Conservation (phyloP, 2,113 vertebrate species). For the Cyanoderma ruficeps region DNA sequence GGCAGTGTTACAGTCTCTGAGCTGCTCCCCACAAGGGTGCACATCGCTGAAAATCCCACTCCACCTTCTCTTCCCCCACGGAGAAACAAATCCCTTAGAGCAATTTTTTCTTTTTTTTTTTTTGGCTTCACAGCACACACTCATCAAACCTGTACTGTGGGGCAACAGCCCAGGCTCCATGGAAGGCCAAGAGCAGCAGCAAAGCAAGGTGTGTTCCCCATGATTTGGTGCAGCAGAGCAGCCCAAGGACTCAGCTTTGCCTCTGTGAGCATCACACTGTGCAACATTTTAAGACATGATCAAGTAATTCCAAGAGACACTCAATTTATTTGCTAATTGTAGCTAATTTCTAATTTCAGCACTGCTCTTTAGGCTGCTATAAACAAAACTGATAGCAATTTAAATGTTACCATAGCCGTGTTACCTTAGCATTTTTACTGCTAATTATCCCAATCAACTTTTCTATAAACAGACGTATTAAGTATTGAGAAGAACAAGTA, state of each 20-base stretch:
- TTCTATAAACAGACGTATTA: constrained; percentile 57
- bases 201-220: neutral
- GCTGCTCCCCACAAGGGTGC: neutral
- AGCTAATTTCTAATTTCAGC: constrained; percentile 65
- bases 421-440: constrained; percentile 36
- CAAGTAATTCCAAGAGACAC: constrained; percentile 58
- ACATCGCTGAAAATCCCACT: neutral
- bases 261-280: neutral
- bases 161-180: neutral
- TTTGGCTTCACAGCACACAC: neutral
- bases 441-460: constrained; percentile 67
- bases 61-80: accelerated
- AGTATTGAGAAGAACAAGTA: constrained; percentile 17
- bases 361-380: constrained; percentile 56
- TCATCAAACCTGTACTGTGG: neutral
- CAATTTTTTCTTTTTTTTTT: no score
- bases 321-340: constrained; percentile 68
- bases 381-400: constrained; percentile 62
- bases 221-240: neutral
- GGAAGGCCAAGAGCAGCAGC: neutral
- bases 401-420: constrained; percentile 22
- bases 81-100: neutral
- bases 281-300: constrained; percentile 7
- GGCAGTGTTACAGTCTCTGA: neutral
- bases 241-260: neutral